Conservation (phyloP, 2,797 vertebrate genomes). For the Rhabdophis nuchalis region DNA sequence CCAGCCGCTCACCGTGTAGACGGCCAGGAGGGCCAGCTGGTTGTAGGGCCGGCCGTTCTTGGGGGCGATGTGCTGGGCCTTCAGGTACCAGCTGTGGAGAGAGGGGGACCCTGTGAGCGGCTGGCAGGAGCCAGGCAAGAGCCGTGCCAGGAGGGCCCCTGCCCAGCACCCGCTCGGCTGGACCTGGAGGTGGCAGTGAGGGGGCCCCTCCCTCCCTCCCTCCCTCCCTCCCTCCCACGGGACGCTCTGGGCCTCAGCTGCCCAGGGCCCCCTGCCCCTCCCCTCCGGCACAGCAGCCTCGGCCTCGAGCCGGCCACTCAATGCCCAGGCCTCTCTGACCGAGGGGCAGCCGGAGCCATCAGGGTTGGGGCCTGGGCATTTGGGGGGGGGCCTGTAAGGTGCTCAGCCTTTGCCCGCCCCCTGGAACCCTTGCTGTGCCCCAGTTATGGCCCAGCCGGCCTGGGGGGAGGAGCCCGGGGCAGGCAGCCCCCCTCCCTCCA, state of each 20-base stretch:
- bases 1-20: constrained; percentile 98
- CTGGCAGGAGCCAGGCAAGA: neutral
- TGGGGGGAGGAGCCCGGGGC: too few species aligned
- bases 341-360: neutral
- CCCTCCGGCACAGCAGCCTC: neutral
- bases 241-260: neutral
- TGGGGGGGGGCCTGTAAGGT: rapidly evolving
- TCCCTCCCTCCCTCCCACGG: too few species aligned
- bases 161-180: neutral
- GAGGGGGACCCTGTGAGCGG: constrained; percentile 4
- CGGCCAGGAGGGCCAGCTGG: constrained; percentile 92
- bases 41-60: constrained; percentile 99
- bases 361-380: rapidly evolving
- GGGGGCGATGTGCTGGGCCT: constrained; percentile 97
- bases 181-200: too few species aligned
- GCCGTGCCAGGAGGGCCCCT: neutral
- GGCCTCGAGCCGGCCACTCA: neutral
- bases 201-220: too few species aligned
- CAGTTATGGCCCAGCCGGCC: too few species aligned
- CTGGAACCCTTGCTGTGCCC: neutral
- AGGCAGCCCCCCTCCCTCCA: too few species aligned
- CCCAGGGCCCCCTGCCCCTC: neutral
- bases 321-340: neutral
- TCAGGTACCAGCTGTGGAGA: constrained; percentile 90
- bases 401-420: neutral